A percentile compares a stretch with the other conserved stretches of the same genome.
phyloP scores from a whole-genome alignment of 2,797 vertebrate species.

The Clarias fuscus region DNA sequence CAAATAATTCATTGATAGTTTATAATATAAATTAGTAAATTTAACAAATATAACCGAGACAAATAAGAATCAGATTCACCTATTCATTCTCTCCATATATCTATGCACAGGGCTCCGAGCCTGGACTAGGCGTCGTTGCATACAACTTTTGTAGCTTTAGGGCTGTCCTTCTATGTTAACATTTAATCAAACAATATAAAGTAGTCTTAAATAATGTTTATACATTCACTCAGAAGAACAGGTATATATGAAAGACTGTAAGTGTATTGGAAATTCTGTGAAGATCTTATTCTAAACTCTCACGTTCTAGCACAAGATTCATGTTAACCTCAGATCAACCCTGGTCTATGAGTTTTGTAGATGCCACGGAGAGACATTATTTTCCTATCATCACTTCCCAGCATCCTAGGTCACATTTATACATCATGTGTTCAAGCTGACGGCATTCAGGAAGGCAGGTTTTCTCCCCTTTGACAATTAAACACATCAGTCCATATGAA shows the following conservation, averaged over 20 bases:
- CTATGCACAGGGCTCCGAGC: background rate
- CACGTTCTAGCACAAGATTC: conserved; percentile 5
- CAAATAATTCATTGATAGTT: background rate
- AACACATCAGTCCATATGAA: conserved; percentile 2
- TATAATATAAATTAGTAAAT: background rate
- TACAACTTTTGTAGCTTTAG: background rate
- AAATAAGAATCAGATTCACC: background rate
- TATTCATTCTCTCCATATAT: background rate
- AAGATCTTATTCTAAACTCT: conserved; percentile 37
- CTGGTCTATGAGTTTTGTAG: background rate
- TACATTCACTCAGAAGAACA: conserved; percentile 5
- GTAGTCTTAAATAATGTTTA: conserved; percentile 33
- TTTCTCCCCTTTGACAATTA: background rate
- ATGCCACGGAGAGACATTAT: conserved; percentile 6
- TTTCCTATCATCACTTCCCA: conserved; percentile 25
- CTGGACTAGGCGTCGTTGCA: background rate
- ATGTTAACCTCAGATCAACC: conserved; percentile 25
- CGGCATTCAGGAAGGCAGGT: conserved; percentile 1
- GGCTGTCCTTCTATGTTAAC: conserved; percentile 40
- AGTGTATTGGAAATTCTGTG: conserved; percentile 36
- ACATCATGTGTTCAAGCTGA: background rate
- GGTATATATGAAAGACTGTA: conserved; percentile 41
- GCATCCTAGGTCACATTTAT: conserved; percentile 5
- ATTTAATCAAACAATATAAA: conserved; percentile 14
- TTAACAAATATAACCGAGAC: background rate